phyloP scores from a whole-genome alignment of 2,797 vertebrate genomes.

The Pangasius sanitwongsei region DNA sequence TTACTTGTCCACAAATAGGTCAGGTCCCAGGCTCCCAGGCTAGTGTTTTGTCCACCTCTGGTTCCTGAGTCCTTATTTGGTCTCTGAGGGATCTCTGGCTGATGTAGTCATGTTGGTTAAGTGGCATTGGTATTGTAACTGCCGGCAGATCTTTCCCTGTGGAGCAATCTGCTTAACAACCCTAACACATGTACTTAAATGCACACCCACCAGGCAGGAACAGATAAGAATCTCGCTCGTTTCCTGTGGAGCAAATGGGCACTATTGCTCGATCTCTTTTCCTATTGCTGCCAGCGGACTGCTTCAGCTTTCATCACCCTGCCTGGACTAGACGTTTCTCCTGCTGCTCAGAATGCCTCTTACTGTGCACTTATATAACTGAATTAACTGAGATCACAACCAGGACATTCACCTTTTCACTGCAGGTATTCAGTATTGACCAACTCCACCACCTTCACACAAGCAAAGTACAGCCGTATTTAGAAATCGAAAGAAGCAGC shows the following conservation, averaged over 20 bases:
- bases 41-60: not conserved
- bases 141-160: slow-evolving; percentile 22
- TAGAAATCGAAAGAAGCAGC: not conserved
- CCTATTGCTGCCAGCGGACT: slow-evolving; percentile 40
- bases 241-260: slow-evolving; percentile 43
- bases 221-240: slow-evolving; percentile 42
- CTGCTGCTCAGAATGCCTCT: slow-evolving; percentile 29
- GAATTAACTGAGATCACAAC: not conserved
- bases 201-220: slow-evolving; percentile 28
- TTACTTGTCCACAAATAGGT: not conserved
- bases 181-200: slow-evolving; percentile 4
- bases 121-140: slow-evolving; percentile 14
- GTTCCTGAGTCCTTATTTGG: not conserved
- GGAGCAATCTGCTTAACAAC: slow-evolving; percentile 38
- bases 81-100: not conserved
- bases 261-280: slow-evolving; percentile 42
- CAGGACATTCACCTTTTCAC: not conserved
- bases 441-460: no score
- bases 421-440: not conserved
- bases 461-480: not conserved
- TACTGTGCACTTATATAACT: not conserved
- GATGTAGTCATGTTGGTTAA: slow-evolving; percentile 1
- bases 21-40: not conserved
- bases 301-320: slow-evolving; percentile 15
- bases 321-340: not conserved